Base-by-base conservation (phyloP, 2,113 vertebrate genomes). In the Hypanus sabinus region DNA sequence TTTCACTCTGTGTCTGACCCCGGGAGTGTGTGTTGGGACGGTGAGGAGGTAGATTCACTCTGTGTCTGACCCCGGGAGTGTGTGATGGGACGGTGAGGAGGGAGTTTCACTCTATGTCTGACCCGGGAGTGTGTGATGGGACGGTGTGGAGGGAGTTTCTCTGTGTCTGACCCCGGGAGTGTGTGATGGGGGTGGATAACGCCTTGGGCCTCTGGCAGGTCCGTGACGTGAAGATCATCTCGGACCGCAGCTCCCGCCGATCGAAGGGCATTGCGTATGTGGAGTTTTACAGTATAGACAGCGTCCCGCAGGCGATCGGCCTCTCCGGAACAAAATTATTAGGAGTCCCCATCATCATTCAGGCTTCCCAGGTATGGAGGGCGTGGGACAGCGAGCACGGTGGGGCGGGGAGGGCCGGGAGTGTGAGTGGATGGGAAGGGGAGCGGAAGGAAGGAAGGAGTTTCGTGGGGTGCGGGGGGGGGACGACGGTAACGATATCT, bases 251-350 rank as follows among this genome's bases (percentile, higher is more conserved):
- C 88, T 96, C 96, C 3, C 95, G 95, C 10, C 94, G 95, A 36
- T 96, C 96, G 20, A 96, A 96, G 94, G 96, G 96, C 80, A 96
- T 96, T 1, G 96, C 96, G 7, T 96, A 96, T 3, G 96, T 96
- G 9, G 96, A 97, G 94, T 96, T 97, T 94, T 96, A 96, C 55
- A 96, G 96, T 65, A 96, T 97, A 65, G 95, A 96, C n/a, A 96
- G 96, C 7, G 96, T 96, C 75, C 95, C 96, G 0, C 88, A 96
- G 76, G 96, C 96, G 83, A 96, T 97, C 77, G 96, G 95, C 6
- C 94, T 97, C 27, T 96, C 96, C 0, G 96, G 96, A 0, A 96
- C 96, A 14, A 94, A 94, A 1, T 94, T 97, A 0, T 95, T 96
- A 0, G 96, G 96, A 0, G 96, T 96, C 0, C 96, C 96, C 24